Conservation (phyloP, 2,888 invertebrate species). For the Zhuqinia jingwanae region DNA sequence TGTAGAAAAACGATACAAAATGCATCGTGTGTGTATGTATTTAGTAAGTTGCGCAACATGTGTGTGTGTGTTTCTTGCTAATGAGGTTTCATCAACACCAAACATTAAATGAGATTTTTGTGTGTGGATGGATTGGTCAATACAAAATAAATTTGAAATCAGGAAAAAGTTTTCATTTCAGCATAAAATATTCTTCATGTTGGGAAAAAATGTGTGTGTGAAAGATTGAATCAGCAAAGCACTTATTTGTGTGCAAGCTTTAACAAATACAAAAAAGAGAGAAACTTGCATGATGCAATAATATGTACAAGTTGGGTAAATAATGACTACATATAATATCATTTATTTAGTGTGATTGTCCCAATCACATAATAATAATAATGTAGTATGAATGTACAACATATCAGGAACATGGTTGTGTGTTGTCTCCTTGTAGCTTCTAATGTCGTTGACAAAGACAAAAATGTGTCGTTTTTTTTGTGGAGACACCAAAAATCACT, state of each 20-base stretch:
- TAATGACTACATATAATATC: no score
- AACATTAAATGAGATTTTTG: no score
- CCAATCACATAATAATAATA: background rate
- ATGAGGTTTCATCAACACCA: constrained; percentile 1
- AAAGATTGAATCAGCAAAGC: no score
- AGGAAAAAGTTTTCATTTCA: background rate
- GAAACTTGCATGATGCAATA: no score
- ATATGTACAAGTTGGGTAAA: no score
- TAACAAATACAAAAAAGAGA: no score
- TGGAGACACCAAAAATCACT: constrained; percentile 58
- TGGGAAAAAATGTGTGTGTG: background rate
- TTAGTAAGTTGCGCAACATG: constrained; percentile 20
- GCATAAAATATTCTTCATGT: background rate
- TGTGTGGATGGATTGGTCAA: constrained; percentile 16
- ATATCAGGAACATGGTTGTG: no score
- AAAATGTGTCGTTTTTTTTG: constrained; percentile 36
- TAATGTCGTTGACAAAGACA: constrained; percentile 46
- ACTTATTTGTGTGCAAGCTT: no score
- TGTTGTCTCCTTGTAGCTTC: background rate
- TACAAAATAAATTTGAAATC: background rate
- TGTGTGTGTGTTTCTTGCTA: background rate
- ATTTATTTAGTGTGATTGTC: no score
- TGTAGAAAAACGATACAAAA: background rate
- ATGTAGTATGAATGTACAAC: background rate
- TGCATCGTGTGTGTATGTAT: background rate